Base-by-base conservation (phyloP, 1,140 invertebrate genomes). In the Formica exsecta region DNA sequence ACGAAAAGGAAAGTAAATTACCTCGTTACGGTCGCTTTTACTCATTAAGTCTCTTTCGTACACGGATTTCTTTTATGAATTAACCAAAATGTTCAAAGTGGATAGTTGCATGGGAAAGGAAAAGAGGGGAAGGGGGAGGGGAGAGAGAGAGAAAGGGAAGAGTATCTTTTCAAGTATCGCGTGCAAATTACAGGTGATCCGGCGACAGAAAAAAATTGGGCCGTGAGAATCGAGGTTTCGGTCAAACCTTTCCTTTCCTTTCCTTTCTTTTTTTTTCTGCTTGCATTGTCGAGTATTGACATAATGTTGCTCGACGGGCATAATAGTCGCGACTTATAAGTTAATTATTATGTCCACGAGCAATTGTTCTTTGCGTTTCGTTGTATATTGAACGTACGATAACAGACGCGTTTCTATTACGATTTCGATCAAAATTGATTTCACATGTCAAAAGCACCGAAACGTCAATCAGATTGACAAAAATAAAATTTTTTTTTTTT, bases 211-310 rank as follows among this genome's bases (percentile, higher is more conserved):
- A 86, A 90, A 89, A 93, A 92, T 89, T 88, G 85, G 86, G 86
- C 64, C 90, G 88, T 87, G 89, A 57, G 89, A 91, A 89, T 86
- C 59, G 16, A 66, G 48, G 32, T 85, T 85, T 88, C 44, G 41
- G 71, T 19, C 80, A 64, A 80, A 75, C 19, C 32, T 32, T 32
- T 32, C 3, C 62, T 90, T 68, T 41, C 73, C 62, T 88, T 75
- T 32, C 76, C 64, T 79, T 89, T 87, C 65, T 22, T 22, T 22
- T 22, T 22, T 65, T 87, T 87, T 79, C 75, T 48, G 8, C 51
- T 64, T 44, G 32, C 22, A 74, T 38, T 62, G 38, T 48, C 68
- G 19, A 38, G 11, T 25, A n/a, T 73, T 48, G 41, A 73, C 19
- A 22, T 54, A 59, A 41, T 57, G 36, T 5, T n/a, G 7, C n/a